Conservation (phyloP, 2,888 invertebrate species). For the Chaitophorus viminalis region DNA sequence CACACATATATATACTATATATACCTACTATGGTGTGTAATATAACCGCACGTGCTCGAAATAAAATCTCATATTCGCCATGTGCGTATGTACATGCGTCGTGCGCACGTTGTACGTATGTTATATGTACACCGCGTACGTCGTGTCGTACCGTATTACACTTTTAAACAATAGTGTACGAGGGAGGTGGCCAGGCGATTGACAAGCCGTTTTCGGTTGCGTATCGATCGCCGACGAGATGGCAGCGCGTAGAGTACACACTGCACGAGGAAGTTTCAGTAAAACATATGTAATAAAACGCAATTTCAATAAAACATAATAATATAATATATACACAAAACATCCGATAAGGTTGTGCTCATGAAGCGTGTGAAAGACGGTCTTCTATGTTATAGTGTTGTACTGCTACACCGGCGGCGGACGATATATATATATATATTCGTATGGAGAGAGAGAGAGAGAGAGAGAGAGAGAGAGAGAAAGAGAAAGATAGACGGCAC, state of each 20-base stretch:
- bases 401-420: not conserved
- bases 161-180: not conserved
- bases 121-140: too few species aligned
- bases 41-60: not conserved
- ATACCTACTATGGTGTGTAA: not conserved
- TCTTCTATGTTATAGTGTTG: too few species aligned
- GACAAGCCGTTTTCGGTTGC: not conserved
- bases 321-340: not conserved
- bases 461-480: not conserved
- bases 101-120: too few species aligned
- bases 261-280: not conserved
- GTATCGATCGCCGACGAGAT: not conserved
- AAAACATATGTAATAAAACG: not conserved
- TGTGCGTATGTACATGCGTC: too few species aligned
- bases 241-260: not conserved
- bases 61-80: not conserved
- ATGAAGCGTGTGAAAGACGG: slow-evolving; percentile 33
- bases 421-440: not conserved
- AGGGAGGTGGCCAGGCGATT: too few species aligned
- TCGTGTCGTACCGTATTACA: too few species aligned
- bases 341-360: slow-evolving; percentile 21
- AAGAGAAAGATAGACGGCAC: not conserved
- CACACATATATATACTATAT: not conserved
- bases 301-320: not conserved
- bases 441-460: not conserved